Evolutionary conservation across 2,113 vertebrate genomes (phyloP), one percentile per base, ranked within the genome.

Genomic region (Alethe diademata): DNA sequence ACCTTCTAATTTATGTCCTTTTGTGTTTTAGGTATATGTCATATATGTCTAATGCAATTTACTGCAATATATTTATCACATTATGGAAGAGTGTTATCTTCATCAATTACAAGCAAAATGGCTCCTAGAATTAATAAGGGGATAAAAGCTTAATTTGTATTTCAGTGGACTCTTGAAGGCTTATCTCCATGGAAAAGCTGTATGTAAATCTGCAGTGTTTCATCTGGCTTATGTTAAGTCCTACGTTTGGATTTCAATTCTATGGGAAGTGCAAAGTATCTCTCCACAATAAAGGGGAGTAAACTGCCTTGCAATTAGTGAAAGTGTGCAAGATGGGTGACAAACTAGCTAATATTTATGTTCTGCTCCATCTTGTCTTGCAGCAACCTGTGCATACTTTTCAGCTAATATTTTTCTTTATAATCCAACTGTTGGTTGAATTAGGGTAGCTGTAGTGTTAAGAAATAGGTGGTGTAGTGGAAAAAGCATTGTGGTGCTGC

Each of bases 341-440:
- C 45, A 80, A 70, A 70, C 31, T 14, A 56, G 50, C 19, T 47
- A 18, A 76, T 51, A 24, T 51, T 57, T 51, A 2, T 35, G 29
- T 47, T 29, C 35, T 69, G 26, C 40, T 92, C 58, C n/a, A 82
- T 24, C 48, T 67, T 60, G 9, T 47, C 60, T 88, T 75, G 54
- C 57, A 92, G 57, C 12, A 94, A 12, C 24, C 16, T 48, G 18
- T 57, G 22, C 36, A 26, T 17, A 24, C 5, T 45, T 75, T 51
- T 89, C 48, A 42, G 36, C 33, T 96, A 94, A 90, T 86, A 70
- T 83, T 95, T 95, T 96, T 94, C 75, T 86, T 86, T 66, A 17
- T 9, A 18, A 71, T 82, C 78, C 85, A 62, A 78, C 86, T 93
- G 36, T 54, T 93, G 92, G 86, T 96, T 96, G 94, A 96, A 94